phyloP scores from a whole-genome alignment of 2,113 vertebrate genomes.

The Halichoeres trimaculatus region DNA sequence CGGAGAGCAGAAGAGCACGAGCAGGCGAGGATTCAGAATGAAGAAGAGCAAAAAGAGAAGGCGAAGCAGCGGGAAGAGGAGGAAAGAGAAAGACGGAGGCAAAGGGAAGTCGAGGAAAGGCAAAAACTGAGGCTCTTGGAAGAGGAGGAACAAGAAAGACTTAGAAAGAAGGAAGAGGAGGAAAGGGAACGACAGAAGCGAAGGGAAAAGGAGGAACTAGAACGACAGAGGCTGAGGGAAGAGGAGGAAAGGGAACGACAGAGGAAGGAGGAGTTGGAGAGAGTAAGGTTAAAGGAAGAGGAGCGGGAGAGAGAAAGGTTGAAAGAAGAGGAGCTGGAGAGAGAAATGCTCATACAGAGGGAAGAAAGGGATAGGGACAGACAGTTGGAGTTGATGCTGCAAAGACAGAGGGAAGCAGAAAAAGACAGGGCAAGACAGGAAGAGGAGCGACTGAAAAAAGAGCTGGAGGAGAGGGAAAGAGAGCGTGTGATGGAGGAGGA shows the following conservation, averaged over 20 bases:
- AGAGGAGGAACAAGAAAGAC: not conserved
- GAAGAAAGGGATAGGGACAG: not conserved
- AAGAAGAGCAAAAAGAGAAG: slow-evolving; percentile 35
- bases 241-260: not conserved
- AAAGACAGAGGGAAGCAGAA: slow-evolving; percentile 7
- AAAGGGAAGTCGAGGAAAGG: slow-evolving; percentile 6
- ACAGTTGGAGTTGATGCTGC: not conserved
- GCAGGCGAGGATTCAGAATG: slow-evolving; percentile 20
- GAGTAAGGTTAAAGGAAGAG: slow-evolving; percentile 4
- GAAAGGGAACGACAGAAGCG: slow-evolving; percentile 26
- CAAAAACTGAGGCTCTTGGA: not conserved
- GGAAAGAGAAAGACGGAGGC: slow-evolving; percentile 1
- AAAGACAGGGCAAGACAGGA: slow-evolving; percentile 5
- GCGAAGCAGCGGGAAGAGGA: slow-evolving; percentile 17
- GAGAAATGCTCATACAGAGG: not conserved
- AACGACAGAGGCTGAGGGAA: slow-evolving; percentile 16
- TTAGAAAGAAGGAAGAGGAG: not conserved
- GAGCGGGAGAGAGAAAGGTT: slow-evolving; percentile 15
- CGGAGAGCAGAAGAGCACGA: slow-evolving; percentile 47
- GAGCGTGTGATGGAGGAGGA: not conserved
- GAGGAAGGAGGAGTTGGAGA: not conserved
- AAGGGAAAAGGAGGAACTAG: too few relatives aligned
- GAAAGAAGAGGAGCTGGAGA: slow-evolving; percentile 2
- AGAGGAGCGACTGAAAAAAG: not conserved
- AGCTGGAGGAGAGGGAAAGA: slow-evolving; percentile 13